Evolutionary conservation across 2,113 vertebrate genomes (phyloP).

Genomic region (Eulacestoma nigropectus): DNA sequence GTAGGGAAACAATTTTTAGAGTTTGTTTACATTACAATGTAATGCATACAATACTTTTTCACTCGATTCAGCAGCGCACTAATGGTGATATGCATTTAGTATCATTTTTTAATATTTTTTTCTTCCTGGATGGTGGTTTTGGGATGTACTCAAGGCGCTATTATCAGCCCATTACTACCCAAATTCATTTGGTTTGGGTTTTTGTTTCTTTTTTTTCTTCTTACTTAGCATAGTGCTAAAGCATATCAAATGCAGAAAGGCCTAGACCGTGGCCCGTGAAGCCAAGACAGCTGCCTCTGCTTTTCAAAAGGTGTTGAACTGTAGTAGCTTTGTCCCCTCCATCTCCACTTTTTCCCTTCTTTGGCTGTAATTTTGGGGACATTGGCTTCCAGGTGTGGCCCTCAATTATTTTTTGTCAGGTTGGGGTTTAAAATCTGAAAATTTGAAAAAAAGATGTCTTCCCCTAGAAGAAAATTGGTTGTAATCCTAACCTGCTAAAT

Average conservation of each 20-base stretch:
- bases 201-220: neutral
- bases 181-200: accelerated
- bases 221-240: neutral
- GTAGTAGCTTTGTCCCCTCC: neutral
- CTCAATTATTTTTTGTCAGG: neutral
- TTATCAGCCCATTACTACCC: neutral
- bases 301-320: neutral
- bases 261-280: neutral
- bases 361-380: neutral
- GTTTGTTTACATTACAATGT: neutral
- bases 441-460: neutral
- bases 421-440: neutral
- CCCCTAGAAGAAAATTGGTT: neutral
- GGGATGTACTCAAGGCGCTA: neutral
- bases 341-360: neutral
- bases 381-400: neutral
- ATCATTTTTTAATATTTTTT: neutral
- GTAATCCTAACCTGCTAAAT: neutral
- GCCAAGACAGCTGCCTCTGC: neutral
- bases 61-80: neutral
- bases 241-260: neutral
- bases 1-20: neutral
- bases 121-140: neutral
- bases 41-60: neutral
- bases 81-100: neutral